phyloP scores from a whole-genome alignment of 2,797 vertebrate species.

The Lacerta viridis region DNA sequence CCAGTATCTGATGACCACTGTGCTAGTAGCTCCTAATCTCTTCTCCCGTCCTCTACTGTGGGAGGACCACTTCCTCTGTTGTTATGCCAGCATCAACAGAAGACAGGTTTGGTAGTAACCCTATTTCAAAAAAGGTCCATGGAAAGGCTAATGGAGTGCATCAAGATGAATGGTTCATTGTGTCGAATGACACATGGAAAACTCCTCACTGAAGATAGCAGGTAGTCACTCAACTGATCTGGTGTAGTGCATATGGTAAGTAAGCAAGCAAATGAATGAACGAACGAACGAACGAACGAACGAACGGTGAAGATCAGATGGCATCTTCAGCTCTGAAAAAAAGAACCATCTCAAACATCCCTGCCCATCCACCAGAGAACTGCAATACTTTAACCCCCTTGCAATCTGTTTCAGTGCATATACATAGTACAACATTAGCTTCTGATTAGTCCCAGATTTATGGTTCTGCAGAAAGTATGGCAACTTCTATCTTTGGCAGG shows the following conservation, averaged over 20 bases:
- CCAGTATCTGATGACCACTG: neutral
- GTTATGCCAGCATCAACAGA: neutral
- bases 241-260: neutral
- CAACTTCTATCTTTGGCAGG: neutral
- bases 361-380: neutral
- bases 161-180: too few relatives aligned
- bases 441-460: neutral
- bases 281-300: neutral
- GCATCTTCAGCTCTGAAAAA: neutral
- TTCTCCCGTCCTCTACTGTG: neutral
- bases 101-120: neutral
- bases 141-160: neutral
- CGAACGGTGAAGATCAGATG: too few relatives aligned
- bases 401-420: neutral
- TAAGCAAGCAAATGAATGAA: neutral
- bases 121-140: neutral
- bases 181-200: neutral
- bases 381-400: neutral
- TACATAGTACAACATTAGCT: too few relatives aligned
- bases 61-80: neutral
- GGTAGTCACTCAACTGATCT: neutral
- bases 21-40: neutral
- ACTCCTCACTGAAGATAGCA: neutral
- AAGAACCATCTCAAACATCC: neutral
- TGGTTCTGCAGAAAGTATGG: conserved; percentile 8